A percentile compares a stretch with the other conserved stretches of the same genome.
These are phyloP conservation scores for Thomomys bottae DNA, from an alignment of 2,113 vertebrate species.

Conservation along the genomic window DNA sequence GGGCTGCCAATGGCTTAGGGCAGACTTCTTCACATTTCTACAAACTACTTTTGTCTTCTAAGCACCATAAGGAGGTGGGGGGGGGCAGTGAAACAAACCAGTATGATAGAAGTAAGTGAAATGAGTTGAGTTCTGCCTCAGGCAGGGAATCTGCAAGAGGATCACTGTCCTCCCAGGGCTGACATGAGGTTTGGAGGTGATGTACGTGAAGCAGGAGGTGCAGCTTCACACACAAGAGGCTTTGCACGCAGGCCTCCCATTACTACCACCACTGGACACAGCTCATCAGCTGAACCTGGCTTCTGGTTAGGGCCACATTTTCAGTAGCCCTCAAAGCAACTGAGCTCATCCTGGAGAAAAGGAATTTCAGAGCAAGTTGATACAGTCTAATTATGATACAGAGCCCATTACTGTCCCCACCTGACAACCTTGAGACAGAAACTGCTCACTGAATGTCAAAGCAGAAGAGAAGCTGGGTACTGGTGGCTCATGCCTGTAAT, in stretches of 20 bases:
- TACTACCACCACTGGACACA: not conserved
- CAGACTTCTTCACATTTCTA: not conserved
- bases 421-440: not conserved
- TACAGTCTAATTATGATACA: not conserved
- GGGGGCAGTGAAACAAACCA: not conserved
- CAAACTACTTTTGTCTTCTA: not conserved
- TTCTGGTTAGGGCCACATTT: not conserved
- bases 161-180: not conserved
- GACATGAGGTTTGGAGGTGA: not conserved
- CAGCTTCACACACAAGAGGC: not conserved
- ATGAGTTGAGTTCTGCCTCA: not conserved
- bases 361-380: not conserved
- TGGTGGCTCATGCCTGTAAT: too few species aligned
- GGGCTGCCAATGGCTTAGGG: not conserved
- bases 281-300: not conserved
- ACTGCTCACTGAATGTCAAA: not conserved
- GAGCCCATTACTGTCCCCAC: not conserved
- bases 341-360: not conserved
- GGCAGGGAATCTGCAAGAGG: not conserved
- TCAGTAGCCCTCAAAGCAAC: not conserved
- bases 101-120: not conserved
- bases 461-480: not conserved
- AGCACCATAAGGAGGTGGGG: not conserved
- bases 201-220: fast-evolving
- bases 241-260: too few species aligned